Evolutionary conservation across 2,888 invertebrate genomes (phyloP).

Genomic region (Eupeodes latifasciatus): DNA sequence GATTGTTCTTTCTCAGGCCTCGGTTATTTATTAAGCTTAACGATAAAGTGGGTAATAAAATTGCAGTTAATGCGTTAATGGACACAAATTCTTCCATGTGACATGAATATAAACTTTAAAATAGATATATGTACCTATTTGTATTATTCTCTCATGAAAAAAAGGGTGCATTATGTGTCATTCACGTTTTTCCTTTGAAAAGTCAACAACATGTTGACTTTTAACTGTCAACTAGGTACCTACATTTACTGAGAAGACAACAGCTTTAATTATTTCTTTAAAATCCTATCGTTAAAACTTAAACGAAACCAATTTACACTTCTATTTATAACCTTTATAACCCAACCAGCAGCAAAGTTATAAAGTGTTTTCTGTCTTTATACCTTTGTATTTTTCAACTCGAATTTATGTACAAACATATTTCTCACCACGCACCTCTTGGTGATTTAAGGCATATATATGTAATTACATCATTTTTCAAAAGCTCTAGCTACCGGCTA

Average conservation of each 20-base stretch:
- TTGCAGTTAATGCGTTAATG: constrained; percentile 9
- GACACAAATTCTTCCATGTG: not conserved
- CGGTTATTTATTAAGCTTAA: not conserved
- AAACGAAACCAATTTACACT: constrained; percentile 46
- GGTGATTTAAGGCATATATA: constrained; percentile 34
- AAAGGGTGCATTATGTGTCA: constrained; percentile 10
- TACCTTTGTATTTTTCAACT: constrained; percentile 25
- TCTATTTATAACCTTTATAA: constrained; percentile 7
- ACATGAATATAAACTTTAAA: constrained; percentile 2
- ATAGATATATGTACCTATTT: not conserved
- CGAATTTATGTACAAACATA: not conserved
- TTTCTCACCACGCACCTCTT: constrained; percentile 27
- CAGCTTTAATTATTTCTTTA: constrained; percentile 1
- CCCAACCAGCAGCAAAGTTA: constrained; percentile 17
- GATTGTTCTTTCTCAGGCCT: too few relatives aligned
- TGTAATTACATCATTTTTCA: constrained; percentile 40
- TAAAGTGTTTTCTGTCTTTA: constrained; percentile 28
- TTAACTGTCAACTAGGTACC: not conserved
- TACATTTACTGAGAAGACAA: not conserved
- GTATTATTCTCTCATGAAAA: not conserved
- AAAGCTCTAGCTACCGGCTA: constrained; percentile 10
- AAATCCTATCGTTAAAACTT: constrained; percentile 38
- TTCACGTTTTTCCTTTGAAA: not conserved
- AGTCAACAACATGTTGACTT: not conserved
- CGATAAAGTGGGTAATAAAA: not conserved